These are phyloP conservation scores for Trochalopteron elliotii DNA, from an alignment of 2,113 vertebrate genomes.

Conservation along the genomic window DNA sequence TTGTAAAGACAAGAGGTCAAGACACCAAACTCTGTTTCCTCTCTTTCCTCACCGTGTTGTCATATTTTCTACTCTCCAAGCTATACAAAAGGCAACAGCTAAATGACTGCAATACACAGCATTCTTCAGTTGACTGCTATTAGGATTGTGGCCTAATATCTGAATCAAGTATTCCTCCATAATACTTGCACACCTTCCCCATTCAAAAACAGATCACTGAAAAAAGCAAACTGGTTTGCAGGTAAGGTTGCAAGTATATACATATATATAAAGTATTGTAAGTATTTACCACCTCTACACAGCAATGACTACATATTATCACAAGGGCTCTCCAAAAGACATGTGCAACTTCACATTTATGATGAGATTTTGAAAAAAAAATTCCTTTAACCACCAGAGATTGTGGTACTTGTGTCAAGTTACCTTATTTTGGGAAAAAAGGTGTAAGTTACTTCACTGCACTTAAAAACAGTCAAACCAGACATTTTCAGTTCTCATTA, in stretches of 20 bases:
- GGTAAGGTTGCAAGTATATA: not conserved
- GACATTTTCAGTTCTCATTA: not conserved
- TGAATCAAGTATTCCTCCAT: not conserved
- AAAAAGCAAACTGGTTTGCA: not conserved
- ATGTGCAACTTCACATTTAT: not conserved
- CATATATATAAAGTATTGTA: fast-evolving
- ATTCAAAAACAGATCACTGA: not conserved
- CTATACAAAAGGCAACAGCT: not conserved
- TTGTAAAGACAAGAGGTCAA: not conserved
- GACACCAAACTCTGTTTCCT: not conserved
- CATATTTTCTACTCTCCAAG: not conserved
- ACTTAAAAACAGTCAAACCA: not conserved
- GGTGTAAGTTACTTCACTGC: not conserved
- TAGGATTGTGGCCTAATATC: not conserved
- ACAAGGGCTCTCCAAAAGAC: not conserved
- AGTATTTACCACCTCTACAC: not conserved
- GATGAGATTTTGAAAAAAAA: not conserved
- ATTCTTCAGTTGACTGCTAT: not conserved
- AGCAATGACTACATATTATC: not conserved
- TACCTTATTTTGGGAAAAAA: not conserved
- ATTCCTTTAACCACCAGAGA: not conserved
- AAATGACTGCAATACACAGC: not conserved
- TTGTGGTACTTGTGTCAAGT: not conserved
- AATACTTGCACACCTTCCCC: not conserved
- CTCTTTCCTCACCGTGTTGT: not conserved